phyloP scores from a whole-genome alignment of 2,888 invertebrate genomes.

The Cantharis flavilabris region DNA sequence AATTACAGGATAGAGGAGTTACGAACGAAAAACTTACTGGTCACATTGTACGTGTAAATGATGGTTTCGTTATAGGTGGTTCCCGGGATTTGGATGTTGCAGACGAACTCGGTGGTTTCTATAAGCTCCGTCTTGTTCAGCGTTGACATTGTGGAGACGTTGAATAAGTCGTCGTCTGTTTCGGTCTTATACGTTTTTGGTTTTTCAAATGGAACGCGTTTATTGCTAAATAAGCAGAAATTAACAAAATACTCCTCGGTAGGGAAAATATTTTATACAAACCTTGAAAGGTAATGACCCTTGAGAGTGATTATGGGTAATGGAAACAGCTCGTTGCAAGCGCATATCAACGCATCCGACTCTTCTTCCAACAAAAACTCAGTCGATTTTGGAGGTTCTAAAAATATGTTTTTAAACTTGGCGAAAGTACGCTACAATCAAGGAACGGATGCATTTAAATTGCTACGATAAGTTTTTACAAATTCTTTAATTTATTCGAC shows the following conservation, averaged over 20 bases:
- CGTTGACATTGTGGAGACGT: conserved; percentile 60
- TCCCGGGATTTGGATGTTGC: conserved; percentile 65
- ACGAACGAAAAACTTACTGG: conserved; percentile 40
- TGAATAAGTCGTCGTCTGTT: conserved; percentile 57
- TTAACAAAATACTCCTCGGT: not conserved
- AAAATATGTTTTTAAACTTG: conserved; percentile 18
- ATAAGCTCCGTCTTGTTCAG: conserved; percentile 60
- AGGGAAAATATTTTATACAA: not conserved
- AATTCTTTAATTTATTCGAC: not conserved
- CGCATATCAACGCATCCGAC: conserved; percentile 59
- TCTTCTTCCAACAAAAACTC: conserved; percentile 40
- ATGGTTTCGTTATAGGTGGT: conserved; percentile 62
- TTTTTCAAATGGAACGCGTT: conserved; percentile 36
- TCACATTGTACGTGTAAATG: conserved; percentile 62
- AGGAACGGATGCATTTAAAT: not conserved
- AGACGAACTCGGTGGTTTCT: conserved; percentile 63
- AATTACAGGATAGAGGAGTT: not conserved
- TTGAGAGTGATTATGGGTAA: conserved; percentile 54
- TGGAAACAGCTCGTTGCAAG: conserved; percentile 62
- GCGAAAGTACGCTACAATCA: not conserved
- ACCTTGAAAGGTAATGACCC: conserved; percentile 11
- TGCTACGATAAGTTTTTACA: not conserved
- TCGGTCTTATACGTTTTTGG: conserved; percentile 33
- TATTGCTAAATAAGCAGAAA: conserved; percentile 39
- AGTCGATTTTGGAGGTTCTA: conserved; percentile 44